Base-by-base conservation (phyloP, 2,113 vertebrate genomes). In the Xenotilapia caudafasciata region DNA sequence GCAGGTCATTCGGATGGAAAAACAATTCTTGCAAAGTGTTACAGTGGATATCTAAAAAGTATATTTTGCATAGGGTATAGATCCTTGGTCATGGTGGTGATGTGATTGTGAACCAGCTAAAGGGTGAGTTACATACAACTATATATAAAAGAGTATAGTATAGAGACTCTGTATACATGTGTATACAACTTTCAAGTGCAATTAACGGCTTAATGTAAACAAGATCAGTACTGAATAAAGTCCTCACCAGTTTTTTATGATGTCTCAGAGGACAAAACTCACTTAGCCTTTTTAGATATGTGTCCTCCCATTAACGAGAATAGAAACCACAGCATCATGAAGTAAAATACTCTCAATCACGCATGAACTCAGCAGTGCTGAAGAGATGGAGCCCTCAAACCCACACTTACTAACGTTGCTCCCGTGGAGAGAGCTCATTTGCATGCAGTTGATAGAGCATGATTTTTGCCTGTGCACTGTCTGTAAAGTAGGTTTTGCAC, bases 1-100 rank as follows among this genome's bases (percentile, higher is more conserved):
- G 53, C 14, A 83, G 84, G 40, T 85, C 90, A 87, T 49, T 81
- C 5, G 9, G 54, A 83, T 53, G 58, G 87, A 91, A 91, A 92
- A 90, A 73, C 60, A 65, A 89, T 89, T 86, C 14, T 90, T 92
- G 86, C 85, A 86, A 85, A 82, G 26, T 65, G 80, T 83, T 88
- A 62, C 6, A 26, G 45, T 23, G 6, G 28, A 58, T 83, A 73
- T 84, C 49, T 42, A 54, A 58, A 73, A 7, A 11, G 19, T 80
- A 4, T 81, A 53, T 49, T 89, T 82, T 58, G 14, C 6, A 23
- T 85, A 19, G 58, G 14, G 47, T 51, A 21, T 83, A 70, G 38
- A 49, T 21, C 12, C 13, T 51, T 60, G 7, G 31, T 10, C 13
- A 8, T 40, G 12, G 47, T n/a, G 26, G 3, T 58, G 54, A 6